Percentiles rank a stretch among this genome's conserved stretches.
phyloP scores from a whole-genome alignment of 2,888 invertebrate genomes.

The Cryptocephalus moraei region DNA sequence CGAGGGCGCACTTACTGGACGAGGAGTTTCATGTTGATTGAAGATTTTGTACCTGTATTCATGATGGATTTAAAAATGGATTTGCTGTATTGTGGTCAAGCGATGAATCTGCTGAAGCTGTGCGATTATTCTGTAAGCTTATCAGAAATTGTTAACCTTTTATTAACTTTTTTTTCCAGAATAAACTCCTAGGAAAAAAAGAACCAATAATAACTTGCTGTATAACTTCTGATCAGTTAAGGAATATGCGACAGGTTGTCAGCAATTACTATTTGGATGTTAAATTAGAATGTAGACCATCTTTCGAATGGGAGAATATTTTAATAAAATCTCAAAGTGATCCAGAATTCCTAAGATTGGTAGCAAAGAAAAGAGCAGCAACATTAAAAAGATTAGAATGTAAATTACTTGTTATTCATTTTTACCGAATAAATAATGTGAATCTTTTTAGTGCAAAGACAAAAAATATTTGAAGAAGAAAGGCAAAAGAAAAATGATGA shows the following conservation, averaged over 20 bases:
- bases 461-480: constrained; percentile 22
- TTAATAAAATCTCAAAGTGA: constrained; percentile 20
- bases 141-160: constrained; percentile 1
- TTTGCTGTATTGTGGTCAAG: constrained; percentile 66
- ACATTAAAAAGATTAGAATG: constrained; percentile 32
- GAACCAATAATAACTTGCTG: constrained; percentile 32
- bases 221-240: constrained; percentile 29
- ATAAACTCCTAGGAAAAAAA: constrained; percentile 28
- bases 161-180: constrained; percentile 18
- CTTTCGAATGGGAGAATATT: constrained; percentile 23
- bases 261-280: constrained; percentile 31
- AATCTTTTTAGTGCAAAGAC: constrained; percentile 28
- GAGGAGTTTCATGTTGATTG: constrained; percentile 46
- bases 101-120: constrained; percentile 57
- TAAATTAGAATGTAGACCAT: constrained; percentile 27
- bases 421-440: not conserved
- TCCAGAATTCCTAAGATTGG: constrained; percentile 23
- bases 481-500: constrained; percentile 27
- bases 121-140: constrained; percentile 55
- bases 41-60: constrained; percentile 56
- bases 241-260: constrained; percentile 24
- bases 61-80: constrained; percentile 50
- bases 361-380: constrained; percentile 29
- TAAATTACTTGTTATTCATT: constrained; percentile 18
- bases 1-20: constrained; percentile 59